phyloP scores from a whole-genome alignment of 1,140 invertebrate genomes.

The Globodera ellingtonae region DNA sequence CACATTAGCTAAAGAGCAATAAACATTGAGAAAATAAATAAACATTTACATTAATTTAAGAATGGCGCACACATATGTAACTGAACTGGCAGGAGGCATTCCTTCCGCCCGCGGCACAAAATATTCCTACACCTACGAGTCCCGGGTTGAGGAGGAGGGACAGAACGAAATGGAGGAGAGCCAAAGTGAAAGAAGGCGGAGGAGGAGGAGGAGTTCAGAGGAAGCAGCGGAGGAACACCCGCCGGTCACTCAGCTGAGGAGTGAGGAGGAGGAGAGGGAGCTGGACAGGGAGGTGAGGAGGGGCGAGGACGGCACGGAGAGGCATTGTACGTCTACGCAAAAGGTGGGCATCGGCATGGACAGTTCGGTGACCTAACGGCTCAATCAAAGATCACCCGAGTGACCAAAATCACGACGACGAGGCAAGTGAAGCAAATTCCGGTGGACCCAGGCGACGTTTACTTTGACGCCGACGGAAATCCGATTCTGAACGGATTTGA shows the following conservation, averaged over 20 bases:
- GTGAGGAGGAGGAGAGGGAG: constrained; percentile 27
- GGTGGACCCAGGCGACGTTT: constrained; percentile 56
- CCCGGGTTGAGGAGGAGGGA: constrained; percentile 55
- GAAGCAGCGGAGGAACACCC: background rate
- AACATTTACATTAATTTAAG: constrained; percentile 26
- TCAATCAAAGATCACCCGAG: constrained; percentile 58
- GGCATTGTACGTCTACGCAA: constrained; percentile 60
- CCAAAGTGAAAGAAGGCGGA: constrained; percentile 14
- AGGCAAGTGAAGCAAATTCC: constrained; percentile 61
- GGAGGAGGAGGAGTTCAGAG: background rate
- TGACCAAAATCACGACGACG: constrained; percentile 65
- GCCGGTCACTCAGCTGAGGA: constrained; percentile 5
- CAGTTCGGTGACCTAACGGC: background rate
- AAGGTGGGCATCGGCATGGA: constrained; percentile 44
- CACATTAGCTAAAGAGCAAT: background rate
- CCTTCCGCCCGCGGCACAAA: constrained; percentile 56
- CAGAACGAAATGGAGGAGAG: constrained; percentile 25
- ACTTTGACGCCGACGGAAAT: constrained; percentile 61
- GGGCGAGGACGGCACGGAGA: constrained; percentile 42
- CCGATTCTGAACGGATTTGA: constrained; percentile 56
- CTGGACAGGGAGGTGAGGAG: constrained; percentile 1
- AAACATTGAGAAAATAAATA: constrained; percentile 2
- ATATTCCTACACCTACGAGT: constrained; percentile 62
- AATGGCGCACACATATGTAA: constrained; percentile 63
- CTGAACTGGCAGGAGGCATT: constrained; percentile 54